Evolutionary conservation across 2,113 vertebrate genomes (phyloP).

Genomic region (human (Homo sapiens)): DNA sequence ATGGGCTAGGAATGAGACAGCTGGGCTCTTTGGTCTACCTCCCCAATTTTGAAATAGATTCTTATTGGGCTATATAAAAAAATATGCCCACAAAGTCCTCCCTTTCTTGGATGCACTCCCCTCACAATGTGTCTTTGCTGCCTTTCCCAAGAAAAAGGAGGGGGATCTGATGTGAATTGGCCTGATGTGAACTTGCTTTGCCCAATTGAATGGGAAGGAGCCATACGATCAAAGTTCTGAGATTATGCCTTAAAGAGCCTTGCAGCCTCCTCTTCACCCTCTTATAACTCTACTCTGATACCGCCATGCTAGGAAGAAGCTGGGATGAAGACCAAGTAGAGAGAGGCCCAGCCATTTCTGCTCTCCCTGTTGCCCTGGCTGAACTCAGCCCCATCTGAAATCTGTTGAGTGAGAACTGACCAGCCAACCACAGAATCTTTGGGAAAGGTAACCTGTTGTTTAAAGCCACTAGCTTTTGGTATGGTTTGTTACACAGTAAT

Average conservation of each 20-base stretch:
- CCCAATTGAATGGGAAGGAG: neutral
- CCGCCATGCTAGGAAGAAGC: neutral
- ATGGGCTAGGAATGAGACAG: neutral
- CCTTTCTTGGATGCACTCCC: neutral
- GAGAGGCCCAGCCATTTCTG: neutral
- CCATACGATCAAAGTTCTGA: neutral
- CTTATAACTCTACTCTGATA: neutral
- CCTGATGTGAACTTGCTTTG: neutral
- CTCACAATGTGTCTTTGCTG: neutral
- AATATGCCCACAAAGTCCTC: neutral
- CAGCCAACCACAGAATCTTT: neutral
- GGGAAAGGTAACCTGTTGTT: neutral
- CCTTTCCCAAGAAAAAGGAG: neutral
- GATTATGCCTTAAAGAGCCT: neutral
- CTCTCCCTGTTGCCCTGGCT: neutral
- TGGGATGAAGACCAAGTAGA: neutral
- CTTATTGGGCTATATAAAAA: neutral
- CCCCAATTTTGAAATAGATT: constrained; percentile 35
- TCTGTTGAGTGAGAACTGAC: neutral
- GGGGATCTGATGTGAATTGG: neutral
- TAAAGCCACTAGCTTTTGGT: neutral
- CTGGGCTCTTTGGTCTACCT: neutral
- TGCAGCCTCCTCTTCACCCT: neutral
- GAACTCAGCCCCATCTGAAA: neutral
- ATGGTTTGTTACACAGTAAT: neutral